These are phyloP conservation scores for Gephyroberyx darwinii DNA, from an alignment of 2,797 vertebrate genomes.

Conservation along the genomic window DNA sequence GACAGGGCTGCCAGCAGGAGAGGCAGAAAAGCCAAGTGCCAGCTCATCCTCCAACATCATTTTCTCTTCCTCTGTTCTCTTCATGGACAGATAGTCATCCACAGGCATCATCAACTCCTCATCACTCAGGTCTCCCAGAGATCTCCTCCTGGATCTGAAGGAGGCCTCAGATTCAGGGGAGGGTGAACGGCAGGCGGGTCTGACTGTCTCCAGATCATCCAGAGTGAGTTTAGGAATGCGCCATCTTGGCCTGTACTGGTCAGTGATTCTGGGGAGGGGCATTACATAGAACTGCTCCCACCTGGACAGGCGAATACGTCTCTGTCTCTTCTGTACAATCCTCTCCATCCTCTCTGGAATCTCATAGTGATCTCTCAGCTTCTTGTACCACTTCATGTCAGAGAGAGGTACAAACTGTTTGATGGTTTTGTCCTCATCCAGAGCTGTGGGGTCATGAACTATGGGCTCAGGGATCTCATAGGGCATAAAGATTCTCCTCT, in stretches of 20 bases:
- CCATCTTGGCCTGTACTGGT: slow-evolving; percentile 98
- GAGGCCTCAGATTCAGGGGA: slow-evolving; percentile 91
- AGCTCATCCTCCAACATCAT: slow-evolving; percentile 94
- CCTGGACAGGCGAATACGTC: slow-evolving; percentile 96
- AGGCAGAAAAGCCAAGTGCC: slow-evolving; percentile 96
- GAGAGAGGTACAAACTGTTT: slow-evolving; percentile 96
- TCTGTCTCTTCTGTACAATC: slow-evolving; percentile 92
- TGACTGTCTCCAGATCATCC: slow-evolving; percentile 96
- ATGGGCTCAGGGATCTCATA: slow-evolving; percentile 94
- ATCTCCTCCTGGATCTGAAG: slow-evolving; percentile 91
- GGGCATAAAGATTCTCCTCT: slow-evolving; percentile 92
- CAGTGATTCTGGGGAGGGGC: slow-evolving; percentile 95
- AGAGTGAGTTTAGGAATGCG: slow-evolving; percentile 94
- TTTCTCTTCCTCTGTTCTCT: slow-evolving; percentile 90
- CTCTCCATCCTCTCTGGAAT: slow-evolving; percentile 92
- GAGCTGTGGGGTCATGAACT: slow-evolving; percentile 79
- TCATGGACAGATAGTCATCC: slow-evolving; percentile 92
- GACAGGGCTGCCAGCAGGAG: slow-evolving; percentile 90
- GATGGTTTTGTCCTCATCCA: slow-evolving; percentile 92
- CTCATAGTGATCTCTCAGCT: slow-evolving; percentile 92
- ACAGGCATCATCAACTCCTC: slow-evolving; percentile 90
- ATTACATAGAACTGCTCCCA: slow-evolving; percentile 99
- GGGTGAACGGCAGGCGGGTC: slow-evolving; percentile 90
- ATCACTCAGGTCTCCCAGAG: slow-evolving; percentile 93
- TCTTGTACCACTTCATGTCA: slow-evolving; percentile 99